phyloP scores from a whole-genome alignment of 2,113 vertebrate species.

The Puma concolor region DNA sequence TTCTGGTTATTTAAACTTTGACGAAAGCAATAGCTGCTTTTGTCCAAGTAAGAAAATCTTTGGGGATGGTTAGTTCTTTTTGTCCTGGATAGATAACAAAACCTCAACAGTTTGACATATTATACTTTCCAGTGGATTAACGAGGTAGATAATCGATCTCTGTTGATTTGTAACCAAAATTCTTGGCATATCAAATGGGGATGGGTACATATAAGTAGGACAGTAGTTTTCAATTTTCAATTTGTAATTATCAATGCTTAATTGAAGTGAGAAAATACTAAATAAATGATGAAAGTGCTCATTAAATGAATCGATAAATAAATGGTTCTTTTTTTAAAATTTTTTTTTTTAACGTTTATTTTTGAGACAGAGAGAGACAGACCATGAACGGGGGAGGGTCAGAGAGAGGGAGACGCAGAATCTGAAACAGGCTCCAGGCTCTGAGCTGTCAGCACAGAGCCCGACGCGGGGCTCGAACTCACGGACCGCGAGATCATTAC shows the following conservation, averaged over 20 bases:
- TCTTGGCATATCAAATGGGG: neutral
- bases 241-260: neutral
- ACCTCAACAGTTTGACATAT: neutral
- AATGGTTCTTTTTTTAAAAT: neutral
- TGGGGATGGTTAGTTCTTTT: neutral
- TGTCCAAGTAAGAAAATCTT: neutral
- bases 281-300: neutral
- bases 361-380: too few species aligned
- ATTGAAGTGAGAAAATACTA: conserved; percentile 37
- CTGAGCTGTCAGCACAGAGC: too few species aligned
- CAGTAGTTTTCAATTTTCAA: conserved; percentile 39
- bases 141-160: neutral
- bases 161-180: conserved; percentile 29
- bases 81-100: neutral
- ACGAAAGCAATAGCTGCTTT: neutral
- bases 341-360: too few species aligned
- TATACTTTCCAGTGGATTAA: neutral
- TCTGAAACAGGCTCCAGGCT: too few species aligned
- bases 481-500: too few species aligned
- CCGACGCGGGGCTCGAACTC: too few species aligned
- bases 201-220: neutral
- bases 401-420: too few species aligned
- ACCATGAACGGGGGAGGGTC: too few species aligned
- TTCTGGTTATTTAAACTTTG: neutral
- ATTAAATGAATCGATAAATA: conserved; percentile 27